Percentiles rank a stretch among this genome's conserved stretches.
Evolutionary conservation across 2,113 vertebrate species (phyloP).

Genomic region (Protomyctophum bolini): DNA sequence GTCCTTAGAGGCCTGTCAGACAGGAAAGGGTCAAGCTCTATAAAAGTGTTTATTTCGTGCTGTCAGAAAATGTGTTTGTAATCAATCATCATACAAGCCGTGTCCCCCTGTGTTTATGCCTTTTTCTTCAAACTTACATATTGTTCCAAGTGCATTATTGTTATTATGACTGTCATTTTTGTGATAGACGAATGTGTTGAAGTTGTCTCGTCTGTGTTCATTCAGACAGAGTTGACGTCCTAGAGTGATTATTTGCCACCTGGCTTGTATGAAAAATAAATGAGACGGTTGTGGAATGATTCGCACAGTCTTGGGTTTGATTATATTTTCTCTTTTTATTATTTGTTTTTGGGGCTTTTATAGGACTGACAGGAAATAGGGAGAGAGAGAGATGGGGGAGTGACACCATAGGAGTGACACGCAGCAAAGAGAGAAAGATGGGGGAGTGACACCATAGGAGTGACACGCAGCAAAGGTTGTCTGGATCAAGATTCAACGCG

Average conservation of each 20-base stretch:
- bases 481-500: no score
- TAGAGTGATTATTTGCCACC: neutral
- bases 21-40: constrained; percentile 53
- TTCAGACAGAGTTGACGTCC: neutral
- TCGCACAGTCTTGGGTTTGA: neutral
- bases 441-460: no score
- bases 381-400: no score
- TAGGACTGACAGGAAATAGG: no score
- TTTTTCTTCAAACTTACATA: constrained; percentile 62
- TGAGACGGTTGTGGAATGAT: neutral
- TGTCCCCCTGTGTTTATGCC: constrained; percentile 53
- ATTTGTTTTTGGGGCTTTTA: no score
- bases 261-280: neutral
- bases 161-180: constrained; percentile 48
- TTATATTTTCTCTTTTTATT: neutral
- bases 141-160: constrained; percentile 67
- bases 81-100: constrained; percentile 35
- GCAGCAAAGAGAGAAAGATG: no score
- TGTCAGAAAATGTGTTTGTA: constrained; percentile 52
- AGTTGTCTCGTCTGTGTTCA: constrained; percentile 11
- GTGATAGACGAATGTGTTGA: constrained; percentile 54
- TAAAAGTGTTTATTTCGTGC: constrained; percentile 68
- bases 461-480: no score
- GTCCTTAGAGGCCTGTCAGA: constrained; percentile 53
- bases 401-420: no score